Base-by-base conservation (phyloP, 2,888 invertebrate species). In the Phaedon cochleariae region DNA sequence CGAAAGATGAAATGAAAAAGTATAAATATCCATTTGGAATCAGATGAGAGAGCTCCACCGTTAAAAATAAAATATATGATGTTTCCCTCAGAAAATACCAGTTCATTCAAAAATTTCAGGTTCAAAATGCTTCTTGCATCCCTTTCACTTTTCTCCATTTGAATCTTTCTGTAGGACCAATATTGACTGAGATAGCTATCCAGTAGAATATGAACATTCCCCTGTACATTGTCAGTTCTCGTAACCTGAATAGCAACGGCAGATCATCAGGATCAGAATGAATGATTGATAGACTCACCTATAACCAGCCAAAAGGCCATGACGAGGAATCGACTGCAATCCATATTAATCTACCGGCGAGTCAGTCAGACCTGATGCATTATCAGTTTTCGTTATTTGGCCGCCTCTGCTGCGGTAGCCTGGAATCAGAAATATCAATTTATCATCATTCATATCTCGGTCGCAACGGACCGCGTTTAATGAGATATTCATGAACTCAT, bases 271-370 rank as follows among this genome's bases (percentile, higher is more conserved):
- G n/a, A n/a, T n/a, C n/a, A n/a, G n/a, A n/a, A n/a, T n/a, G 15
- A 6, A 20, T 48, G 20, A 48, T 6, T 15, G 12, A 21, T 45
- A 12, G 7, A 73, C 74, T 71, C 62, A 74, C 74, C 73, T 64
- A 66, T 64, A 45, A 71, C 59, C 45, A 74, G 64, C 67, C 73
- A 73, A 60, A 63, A 70, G 54, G 69, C 68, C 61, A 72, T 59
- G 26, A 70, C 48, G 49, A 59, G 22, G 51, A 65, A 66, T 69
- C 62, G 58, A 46, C 63, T 53, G 21, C 57, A 54, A 67, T 71
- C 68, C 74, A 74, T 74, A 70, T 64, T 71, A 64, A 64, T 59
- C 55, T 41, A 34, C 51, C 63, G 60, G 59, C 63, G 51, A 54
- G 45, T 62, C 57, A 59, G 59, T 65, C 20, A 26, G 64, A 59